A percentile compares a stretch with the other conserved stretches of the same genome.
Evolutionary conservation across 2,113 vertebrate genomes (phyloP).

Genomic region (Dasypus novemcinctus): DNA sequence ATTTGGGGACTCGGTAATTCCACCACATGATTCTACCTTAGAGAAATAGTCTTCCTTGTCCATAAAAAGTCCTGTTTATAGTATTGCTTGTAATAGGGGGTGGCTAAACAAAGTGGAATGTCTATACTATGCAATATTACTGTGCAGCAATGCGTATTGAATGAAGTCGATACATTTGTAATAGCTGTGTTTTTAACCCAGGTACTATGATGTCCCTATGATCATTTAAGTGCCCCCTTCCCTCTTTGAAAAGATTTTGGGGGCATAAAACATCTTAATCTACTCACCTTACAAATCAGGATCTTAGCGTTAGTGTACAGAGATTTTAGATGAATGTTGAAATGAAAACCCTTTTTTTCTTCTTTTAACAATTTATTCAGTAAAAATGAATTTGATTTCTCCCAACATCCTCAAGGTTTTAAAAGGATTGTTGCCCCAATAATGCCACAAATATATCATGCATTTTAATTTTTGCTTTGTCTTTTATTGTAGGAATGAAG

Average conservation of each 20-base stretch:
- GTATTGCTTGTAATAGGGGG: neutral
- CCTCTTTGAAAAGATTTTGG: neutral
- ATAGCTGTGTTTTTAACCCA: neutral
- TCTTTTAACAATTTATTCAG: neutral
- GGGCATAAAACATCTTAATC: neutral
- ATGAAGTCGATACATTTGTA: neutral
- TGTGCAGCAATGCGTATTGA: neutral
- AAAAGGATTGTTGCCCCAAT: neutral
- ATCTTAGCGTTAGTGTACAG: neutral
- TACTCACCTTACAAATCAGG: neutral
- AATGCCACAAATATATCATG: neutral
- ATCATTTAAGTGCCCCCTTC: neutral
- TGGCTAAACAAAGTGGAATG: neutral
- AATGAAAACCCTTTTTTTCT: neutral
- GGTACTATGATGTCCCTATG: neutral
- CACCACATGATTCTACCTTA: neutral
- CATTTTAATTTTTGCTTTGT: constrained; percentile 29
- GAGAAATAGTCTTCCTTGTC: neutral
- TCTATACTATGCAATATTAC: neutral
- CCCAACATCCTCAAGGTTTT: neutral
- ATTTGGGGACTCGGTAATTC: neutral
- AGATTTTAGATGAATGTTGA: constrained; percentile 21
- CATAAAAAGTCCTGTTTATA: neutral
- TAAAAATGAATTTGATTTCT: constrained; percentile 30
- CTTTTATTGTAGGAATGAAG: constrained; percentile 87